Evolutionary conservation across 2,113 vertebrate genomes (phyloP).

Genomic region (Marcusenius ussheri): DNA sequence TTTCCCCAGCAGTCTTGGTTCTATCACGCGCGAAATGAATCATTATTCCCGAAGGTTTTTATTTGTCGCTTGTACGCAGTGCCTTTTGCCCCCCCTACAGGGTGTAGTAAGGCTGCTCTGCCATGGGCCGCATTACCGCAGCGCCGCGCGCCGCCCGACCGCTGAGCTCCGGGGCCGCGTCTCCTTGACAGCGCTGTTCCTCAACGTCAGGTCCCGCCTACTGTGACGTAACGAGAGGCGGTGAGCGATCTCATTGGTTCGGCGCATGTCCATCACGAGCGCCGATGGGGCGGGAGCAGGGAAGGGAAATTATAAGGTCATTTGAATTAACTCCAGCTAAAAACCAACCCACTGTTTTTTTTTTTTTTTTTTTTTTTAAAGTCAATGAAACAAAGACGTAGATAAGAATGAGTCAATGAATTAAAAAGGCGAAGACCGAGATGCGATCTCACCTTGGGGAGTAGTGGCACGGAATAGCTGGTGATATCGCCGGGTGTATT

Average conservation of each 20-base stretch:
- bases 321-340: constrained; percentile 58
- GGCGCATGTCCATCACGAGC: constrained; percentile 37
- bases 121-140: neutral
- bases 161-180: constrained; percentile 37
- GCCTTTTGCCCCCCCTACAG: neutral
- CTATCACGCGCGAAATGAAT: neutral
- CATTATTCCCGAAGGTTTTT: neutral
- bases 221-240: constrained; percentile 4
- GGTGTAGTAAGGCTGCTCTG: neutral
- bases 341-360: constrained; percentile 29
- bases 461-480: constrained; percentile 12
- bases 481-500: constrained; percentile 35
- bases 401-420: constrained; percentile 38
- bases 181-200: constrained; percentile 36
- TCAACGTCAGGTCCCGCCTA: constrained; percentile 41
- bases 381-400: constrained; percentile 28
- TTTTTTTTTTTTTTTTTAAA: neutral
- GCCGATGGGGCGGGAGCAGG: constrained; percentile 49
- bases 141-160: neutral
- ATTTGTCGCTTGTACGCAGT: neutral
- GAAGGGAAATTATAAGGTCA: constrained; percentile 70
- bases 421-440: constrained; percentile 26
- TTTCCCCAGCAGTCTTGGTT: neutral
- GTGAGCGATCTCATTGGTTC: constrained; percentile 35
- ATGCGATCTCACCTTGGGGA: constrained; percentile 16